Conservation (phyloP, 1,140 invertebrate genomes). For the Drosophila nigromelanica region DNA sequence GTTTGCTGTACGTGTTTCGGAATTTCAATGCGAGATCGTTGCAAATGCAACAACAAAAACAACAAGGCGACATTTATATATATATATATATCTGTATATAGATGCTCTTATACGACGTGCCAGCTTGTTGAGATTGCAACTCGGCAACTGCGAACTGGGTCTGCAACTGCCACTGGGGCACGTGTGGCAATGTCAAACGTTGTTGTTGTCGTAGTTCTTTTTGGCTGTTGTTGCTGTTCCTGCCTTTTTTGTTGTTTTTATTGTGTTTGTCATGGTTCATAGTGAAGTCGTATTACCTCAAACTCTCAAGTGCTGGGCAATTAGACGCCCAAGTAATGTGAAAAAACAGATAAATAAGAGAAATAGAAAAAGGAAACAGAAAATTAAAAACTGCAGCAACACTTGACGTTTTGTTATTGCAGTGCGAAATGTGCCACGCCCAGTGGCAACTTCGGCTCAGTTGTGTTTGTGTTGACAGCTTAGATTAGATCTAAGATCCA, state of each 20-base stretch:
- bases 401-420: constrained; percentile 23
- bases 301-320: constrained; percentile 57
- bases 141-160: constrained; percentile 6
- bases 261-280: constrained; percentile 23
- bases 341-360: not conserved
- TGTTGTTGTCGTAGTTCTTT: not conserved
- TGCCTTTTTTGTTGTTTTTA: no score
- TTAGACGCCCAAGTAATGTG: constrained; percentile 41
- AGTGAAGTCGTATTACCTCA: constrained; percentile 20
- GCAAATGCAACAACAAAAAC: constrained; percentile 9
- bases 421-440: constrained; percentile 44
- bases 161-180: constrained; percentile 36
- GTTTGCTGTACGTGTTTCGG: constrained; percentile 66
- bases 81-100: not conserved
- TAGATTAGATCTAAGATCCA: constrained; percentile 28
- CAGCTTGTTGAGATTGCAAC: constrained; percentile 23
- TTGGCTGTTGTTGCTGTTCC: no score
- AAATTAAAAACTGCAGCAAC: constrained; percentile 4
- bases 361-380: not conserved
- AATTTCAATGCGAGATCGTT: constrained; percentile 73
- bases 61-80: not conserved
- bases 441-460: constrained; percentile 33
- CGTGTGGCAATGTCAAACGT: constrained; percentile 51
- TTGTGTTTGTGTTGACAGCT: constrained; percentile 43
- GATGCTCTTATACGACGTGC: constrained; percentile 22